These are phyloP conservation scores for Pogonocherus hispidulus DNA, from an alignment of 2,888 invertebrate species.

Conservation along the genomic window DNA sequence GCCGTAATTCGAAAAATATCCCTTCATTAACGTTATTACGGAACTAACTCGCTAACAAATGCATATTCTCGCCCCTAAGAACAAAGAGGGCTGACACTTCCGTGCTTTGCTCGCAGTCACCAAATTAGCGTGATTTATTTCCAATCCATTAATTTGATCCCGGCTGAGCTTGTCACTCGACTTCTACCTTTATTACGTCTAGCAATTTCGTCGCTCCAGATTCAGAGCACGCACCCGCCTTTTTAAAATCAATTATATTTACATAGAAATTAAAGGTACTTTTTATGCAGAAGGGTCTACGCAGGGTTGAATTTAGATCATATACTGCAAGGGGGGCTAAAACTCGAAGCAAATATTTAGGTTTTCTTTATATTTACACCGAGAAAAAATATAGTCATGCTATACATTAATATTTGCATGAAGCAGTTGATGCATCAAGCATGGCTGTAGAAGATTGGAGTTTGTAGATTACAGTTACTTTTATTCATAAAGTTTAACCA, in stretches of 20 bases:
- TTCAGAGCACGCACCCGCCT: slow-evolving; percentile 23
- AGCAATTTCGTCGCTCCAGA: slow-evolving; percentile 1
- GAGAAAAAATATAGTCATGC: too few species aligned
- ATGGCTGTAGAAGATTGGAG: too few species aligned
- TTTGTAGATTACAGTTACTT: too few species aligned
- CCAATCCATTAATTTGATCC: slow-evolving; percentile 31
- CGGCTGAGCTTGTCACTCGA: slow-evolving; percentile 21
- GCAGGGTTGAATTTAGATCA: too few species aligned
- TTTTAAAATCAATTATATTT: slow-evolving; percentile 25
- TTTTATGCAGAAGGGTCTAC: not conserved
- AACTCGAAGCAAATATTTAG: not conserved
- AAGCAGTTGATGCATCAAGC: too few species aligned
- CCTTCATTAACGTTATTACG: slow-evolving; percentile 28
- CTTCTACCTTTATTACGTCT: slow-evolving; percentile 28
- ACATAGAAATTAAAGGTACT: slow-evolving; percentile 28
- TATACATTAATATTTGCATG: too few species aligned
- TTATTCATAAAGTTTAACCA: too few species aligned
- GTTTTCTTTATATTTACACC: too few species aligned
- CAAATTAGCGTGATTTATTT: slow-evolving; percentile 33
- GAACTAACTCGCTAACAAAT: slow-evolving; percentile 29
- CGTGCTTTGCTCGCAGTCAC: slow-evolving; percentile 24
- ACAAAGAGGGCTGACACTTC: slow-evolving; percentile 21
- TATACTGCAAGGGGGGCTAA: too few species aligned
- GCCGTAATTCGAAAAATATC: slow-evolving; percentile 18
- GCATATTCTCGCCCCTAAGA: slow-evolving; percentile 22